A percentile compares a stretch with the other conserved stretches of the same genome.
phyloP scores from a whole-genome alignment of 2,888 invertebrate genomes.

The Argyresthia goedartella region DNA sequence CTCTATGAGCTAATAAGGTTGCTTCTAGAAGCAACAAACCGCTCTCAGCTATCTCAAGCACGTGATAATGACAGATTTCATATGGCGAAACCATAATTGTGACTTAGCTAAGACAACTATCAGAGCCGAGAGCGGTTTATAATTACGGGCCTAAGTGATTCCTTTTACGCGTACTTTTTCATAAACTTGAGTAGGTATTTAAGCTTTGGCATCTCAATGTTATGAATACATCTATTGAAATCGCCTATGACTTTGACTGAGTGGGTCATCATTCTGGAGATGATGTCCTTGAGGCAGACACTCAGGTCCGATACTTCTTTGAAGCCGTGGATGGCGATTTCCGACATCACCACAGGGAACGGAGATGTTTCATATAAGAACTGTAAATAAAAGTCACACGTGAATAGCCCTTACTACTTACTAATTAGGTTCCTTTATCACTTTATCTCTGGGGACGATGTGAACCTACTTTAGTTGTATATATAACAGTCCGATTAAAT shows the following conservation, averaged over 20 bases:
- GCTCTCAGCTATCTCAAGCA: too few species aligned
- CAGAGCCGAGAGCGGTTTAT: too few species aligned
- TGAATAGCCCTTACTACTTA: neutral
- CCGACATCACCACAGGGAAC: slow-evolving; percentile 62
- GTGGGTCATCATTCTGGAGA: slow-evolving; percentile 63
- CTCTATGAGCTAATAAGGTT: too few species aligned
- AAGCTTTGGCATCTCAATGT: slow-evolving; percentile 63
- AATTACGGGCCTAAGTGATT: too few species aligned
- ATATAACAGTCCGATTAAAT: too few species aligned
- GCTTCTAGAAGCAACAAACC: too few species aligned
- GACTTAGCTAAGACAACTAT: too few species aligned
- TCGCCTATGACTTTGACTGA: slow-evolving; percentile 63
- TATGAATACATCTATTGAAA: slow-evolving; percentile 62
- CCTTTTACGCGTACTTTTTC: slow-evolving; percentile 54
- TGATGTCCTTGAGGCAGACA: slow-evolving; percentile 60
- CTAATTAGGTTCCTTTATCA: neutral
- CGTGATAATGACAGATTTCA: too few species aligned
- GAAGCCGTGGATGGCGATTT: slow-evolving; percentile 61
- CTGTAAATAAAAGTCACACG: slow-evolving; percentile 27
- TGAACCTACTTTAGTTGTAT: too few species aligned
- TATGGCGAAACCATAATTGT: too few species aligned
- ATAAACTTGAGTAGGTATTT: slow-evolving; percentile 61
- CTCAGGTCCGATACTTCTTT: slow-evolving; percentile 63
- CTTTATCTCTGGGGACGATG: too few species aligned
- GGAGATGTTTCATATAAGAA: slow-evolving; percentile 63